phyloP scores from a whole-genome alignment of 2,113 vertebrate species.

The Bos indicus region DNA sequence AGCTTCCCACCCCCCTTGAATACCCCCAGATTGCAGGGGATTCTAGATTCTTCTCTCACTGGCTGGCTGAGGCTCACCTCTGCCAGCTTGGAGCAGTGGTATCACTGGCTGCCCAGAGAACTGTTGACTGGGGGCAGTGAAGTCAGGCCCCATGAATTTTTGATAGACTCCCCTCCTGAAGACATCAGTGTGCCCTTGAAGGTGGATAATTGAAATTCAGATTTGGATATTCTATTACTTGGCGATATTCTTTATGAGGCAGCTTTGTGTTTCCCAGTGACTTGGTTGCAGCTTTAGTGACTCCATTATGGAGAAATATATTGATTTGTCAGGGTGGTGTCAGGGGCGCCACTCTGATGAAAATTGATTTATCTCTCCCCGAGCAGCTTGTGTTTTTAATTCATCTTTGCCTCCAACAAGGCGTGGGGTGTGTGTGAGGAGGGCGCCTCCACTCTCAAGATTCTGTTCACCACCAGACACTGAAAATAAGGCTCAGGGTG shows the following conservation, averaged over 20 bases:
- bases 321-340: slow-evolving; percentile 51
- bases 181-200: slow-evolving; percentile 47
- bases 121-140: background rate
- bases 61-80: background rate
- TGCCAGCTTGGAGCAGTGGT: background rate
- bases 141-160: slow-evolving; percentile 42
- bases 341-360: slow-evolving; percentile 27
- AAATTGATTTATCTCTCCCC: slow-evolving; percentile 56
- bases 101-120: background rate
- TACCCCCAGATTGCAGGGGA: background rate
- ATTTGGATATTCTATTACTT: slow-evolving; percentile 57
- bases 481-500: slow-evolving; percentile 54
- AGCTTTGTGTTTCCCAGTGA: slow-evolving; percentile 17
- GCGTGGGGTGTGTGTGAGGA: background rate
- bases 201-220: slow-evolving; percentile 61
- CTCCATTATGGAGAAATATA: slow-evolving; percentile 40
- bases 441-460: background rate
- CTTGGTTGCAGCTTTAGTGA: slow-evolving; percentile 32
- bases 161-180: slow-evolving; percentile 39
- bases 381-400: slow-evolving; percentile 70
- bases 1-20: background rate
- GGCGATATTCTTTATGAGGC: slow-evolving; percentile 44
- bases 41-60: background rate
- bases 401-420: slow-evolving; percentile 53
- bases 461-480: background rate